Conservation (phyloP, 1,140 invertebrate species). For the Dreissena polymorpha region DNA sequence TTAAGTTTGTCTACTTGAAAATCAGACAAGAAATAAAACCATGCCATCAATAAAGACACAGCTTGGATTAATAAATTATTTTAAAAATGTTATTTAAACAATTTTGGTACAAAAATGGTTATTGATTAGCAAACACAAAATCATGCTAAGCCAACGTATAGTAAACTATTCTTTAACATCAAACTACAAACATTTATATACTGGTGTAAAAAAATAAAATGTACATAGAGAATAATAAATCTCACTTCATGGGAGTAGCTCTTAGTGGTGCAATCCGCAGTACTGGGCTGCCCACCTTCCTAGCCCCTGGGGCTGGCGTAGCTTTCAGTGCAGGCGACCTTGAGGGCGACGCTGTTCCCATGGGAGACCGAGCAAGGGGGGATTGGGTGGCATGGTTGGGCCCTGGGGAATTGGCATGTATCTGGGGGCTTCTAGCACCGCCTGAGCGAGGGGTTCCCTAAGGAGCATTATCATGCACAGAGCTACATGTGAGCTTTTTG, state of each 20-base stretch:
- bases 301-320: neutral
- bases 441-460: neutral
- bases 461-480: neutral
- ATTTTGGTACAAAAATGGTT: too few relatives aligned
- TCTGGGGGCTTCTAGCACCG: neutral
- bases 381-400: neutral
- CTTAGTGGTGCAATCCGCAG: constrained; percentile 18
- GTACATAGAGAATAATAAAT: too few relatives aligned
- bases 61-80: too few relatives aligned
- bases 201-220: too few relatives aligned
- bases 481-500: too few relatives aligned
- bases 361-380: neutral
- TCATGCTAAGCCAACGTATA: too few relatives aligned
- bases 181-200: neutral
- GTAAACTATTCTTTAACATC: neutral
- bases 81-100: too few relatives aligned
- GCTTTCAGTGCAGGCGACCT: constrained; percentile 15
- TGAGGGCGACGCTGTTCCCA: neutral
- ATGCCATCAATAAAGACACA: too few relatives aligned
- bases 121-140: too few relatives aligned
- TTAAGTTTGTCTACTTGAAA: too few relatives aligned
- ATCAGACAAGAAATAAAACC: too few relatives aligned
- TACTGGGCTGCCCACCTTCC: constrained; percentile 1
- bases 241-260: constrained; percentile 4
- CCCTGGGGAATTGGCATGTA: neutral